Evolutionary conservation across 64 coral and sea anemone species (phyloP).

Genomic region (Orbicella faveolata): DNA sequence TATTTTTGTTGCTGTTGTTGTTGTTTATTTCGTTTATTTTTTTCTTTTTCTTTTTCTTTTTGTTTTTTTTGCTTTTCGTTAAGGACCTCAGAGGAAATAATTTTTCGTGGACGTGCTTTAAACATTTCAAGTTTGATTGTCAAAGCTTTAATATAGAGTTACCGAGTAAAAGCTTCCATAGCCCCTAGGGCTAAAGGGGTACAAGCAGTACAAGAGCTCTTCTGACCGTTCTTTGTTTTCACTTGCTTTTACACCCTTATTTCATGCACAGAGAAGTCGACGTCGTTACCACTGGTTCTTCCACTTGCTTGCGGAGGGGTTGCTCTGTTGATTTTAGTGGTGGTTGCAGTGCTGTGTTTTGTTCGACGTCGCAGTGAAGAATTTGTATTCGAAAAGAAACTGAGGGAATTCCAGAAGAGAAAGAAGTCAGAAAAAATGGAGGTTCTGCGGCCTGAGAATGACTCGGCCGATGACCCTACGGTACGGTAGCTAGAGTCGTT

Average conservation of each 20-base stretch:
- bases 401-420: too few relatives aligned
- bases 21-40: too few relatives aligned
- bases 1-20: too few relatives aligned
- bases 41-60: too few relatives aligned
- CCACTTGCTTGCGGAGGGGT: neutral
- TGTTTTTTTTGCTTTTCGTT: neutral
- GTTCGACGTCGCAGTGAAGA: neutral
- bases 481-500: neutral
- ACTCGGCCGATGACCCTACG: neutral
- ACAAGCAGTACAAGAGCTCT: too few relatives aligned
- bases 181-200: too few relatives aligned
- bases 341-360: neutral
- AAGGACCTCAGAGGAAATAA: too few relatives aligned
- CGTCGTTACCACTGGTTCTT: neutral
- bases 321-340: neutral
- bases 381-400: neutral
- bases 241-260: too few relatives aligned
- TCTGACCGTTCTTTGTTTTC: neutral
- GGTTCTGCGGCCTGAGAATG: neutral
- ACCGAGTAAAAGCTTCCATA: too few relatives aligned
- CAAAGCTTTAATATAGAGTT: too few relatives aligned
- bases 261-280: neutral
- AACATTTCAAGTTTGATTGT: too few relatives aligned
- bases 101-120: too few relatives aligned
- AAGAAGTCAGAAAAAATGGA: neutral